Conservation (phyloP, 2,113 vertebrate species). For the Calyptomena viridis region DNA sequence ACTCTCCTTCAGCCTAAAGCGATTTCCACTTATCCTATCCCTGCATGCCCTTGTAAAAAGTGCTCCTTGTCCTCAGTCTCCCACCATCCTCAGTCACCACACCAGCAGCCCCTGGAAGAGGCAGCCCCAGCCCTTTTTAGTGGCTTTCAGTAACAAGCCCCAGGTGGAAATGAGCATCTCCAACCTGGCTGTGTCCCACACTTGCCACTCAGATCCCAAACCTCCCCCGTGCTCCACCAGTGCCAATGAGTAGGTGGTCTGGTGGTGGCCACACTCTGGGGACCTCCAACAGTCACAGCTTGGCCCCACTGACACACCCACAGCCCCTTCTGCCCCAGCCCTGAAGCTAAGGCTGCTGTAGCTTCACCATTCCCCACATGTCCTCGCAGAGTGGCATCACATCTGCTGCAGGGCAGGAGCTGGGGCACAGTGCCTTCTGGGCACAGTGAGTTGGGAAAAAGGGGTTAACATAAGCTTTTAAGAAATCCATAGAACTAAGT, state of each 20-base stretch:
- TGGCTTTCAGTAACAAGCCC: not conserved
- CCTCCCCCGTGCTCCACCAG: rapidly evolving
- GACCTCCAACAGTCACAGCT: too few relatives aligned
- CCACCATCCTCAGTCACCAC: not conserved
- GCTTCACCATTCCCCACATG: too few relatives aligned
- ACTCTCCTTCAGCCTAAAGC: not conserved
- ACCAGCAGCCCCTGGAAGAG: not conserved
- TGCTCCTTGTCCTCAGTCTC: not conserved
- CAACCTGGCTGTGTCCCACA: not conserved
- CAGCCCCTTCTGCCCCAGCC: not conserved
- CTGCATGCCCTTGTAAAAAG: not conserved
- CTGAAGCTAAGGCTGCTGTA: rapidly evolving
- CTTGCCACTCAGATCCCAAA: not conserved
- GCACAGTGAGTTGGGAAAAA: too few relatives aligned
- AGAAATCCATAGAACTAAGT: too few relatives aligned
- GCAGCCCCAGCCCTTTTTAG: not conserved
- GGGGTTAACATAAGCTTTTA: too few relatives aligned
- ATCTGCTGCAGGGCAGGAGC: not conserved
- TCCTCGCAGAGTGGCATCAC: not conserved
- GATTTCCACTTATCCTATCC: not conserved
- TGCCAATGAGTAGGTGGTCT: not conserved
- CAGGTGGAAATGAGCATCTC: not conserved
- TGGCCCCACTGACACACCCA: not conserved
- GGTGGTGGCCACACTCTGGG: rapidly evolving
- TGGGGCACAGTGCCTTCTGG: not conserved